Base-by-base conservation (phyloP, 2,888 invertebrate genomes). In the Microctonus brassicae region DNA sequence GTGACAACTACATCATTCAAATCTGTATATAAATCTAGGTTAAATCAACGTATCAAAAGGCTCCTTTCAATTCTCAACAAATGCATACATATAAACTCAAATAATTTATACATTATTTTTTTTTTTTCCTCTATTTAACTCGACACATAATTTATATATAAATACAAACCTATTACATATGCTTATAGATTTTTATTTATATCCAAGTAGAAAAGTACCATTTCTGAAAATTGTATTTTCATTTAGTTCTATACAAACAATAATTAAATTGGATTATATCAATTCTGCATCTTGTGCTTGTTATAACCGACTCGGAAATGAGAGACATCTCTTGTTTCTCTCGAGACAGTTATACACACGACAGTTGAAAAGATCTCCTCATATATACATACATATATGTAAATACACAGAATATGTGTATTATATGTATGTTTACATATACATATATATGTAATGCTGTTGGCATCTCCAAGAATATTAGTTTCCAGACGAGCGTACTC, bases 401-500 rank as follows among this genome's bases (percentile, higher is more conserved):
- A 29, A 3, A 29, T 7, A 29, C 29, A 29, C 29, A 29, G 4
- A 29, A 3, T 29, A 29, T 29, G 7, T 29, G 7, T 29, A 29
- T 29, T 5, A 7, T 29, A 29, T 29, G 7, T 29, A 29, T 7
- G 7, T 5, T 29, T 3, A 29, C 29, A 29, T 29, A 29, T 7
- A 29, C 29, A 47, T 20, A 7, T n/a, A 17, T 47, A 7, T 47
- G n/a, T 13, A 39, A 17, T 47, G 47, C 17, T 33, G 33, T 58
- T 58, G 58, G 26, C 20, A 13, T 33, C 33, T 33, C 20, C 11
- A 10, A 29, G 4, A 17, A 58, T 58, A 20, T 58, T 58, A 58
- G 58, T 58, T 58, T 58, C 7, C 29, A 58, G 58, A 58, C 58
- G 34, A 29, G 58, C 33, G 58, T 34, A 58, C 34, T 26, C 33